Evolutionary conservation across 2,888 invertebrate genomes (phyloP), one percentile per base, ranked within the genome.

Genomic region (Nysson spinosus): DNA sequence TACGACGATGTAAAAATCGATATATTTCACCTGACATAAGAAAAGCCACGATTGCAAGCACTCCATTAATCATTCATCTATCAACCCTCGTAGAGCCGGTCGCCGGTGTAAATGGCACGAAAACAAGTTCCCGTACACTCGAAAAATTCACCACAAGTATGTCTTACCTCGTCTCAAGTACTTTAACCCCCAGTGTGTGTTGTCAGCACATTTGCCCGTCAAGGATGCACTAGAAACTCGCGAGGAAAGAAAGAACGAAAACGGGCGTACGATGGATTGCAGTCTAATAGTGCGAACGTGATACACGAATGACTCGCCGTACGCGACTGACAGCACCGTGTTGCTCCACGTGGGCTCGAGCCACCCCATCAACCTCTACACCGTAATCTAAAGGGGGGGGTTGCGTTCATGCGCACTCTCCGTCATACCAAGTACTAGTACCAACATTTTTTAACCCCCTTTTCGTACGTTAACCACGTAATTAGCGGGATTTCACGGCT

Each of bases 321-420:
- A 79, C 78, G 80, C 83, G 84, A 85, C 85, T 85, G 85, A 81
- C 82, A 82, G 79, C 79, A 75, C 82, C 77, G 80, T 81, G 84
- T 82, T 78, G 76, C 81, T 73, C 84, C 85, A 84, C 85, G 85
- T 84, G 85, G 84, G 74, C 77, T 68, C 69, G 69, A 70, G 72
- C 78, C 75, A 79, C 79, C 81, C 78, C 71, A 61, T 71, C 51
- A 39, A 64, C 56, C 72, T n/a, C 28, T 44, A 62, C 60, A 69
- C 63, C 72, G 30, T 44, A 24, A 37, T 60, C 46, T 54, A 52
- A 37, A 63, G 47, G 47, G 60, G 47, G 66, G 68, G 49, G 61
- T 49, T 58, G 44, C 47, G 61, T 61, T 69, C 77, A 75, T 78
- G 79, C 78, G 78, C 78, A 44, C 39, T 50, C 4, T 4, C 24